Evolutionary conservation across 2,888 invertebrate genomes (phyloP).

Genomic region (Phlogophora meticulosa): DNA sequence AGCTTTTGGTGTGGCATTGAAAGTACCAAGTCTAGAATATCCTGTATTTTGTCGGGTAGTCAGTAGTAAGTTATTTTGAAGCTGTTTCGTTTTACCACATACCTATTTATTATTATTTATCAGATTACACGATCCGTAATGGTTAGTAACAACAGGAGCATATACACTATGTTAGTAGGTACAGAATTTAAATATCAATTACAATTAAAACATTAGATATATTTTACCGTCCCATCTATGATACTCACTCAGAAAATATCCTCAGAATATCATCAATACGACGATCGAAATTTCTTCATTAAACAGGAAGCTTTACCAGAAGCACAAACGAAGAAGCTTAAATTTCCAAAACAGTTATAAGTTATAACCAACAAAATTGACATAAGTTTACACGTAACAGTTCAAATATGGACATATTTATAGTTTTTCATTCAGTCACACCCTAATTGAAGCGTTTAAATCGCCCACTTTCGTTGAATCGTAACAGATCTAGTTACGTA

Average conservation of each 20-base stretch:
- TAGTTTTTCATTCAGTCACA: constrained; percentile 32
- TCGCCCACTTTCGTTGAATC: constrained; percentile 48
- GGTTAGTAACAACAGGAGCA: too few relatives aligned
- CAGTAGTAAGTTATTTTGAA: constrained; percentile 2
- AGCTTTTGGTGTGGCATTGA: constrained; percentile 1
- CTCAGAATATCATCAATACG: too few relatives aligned
- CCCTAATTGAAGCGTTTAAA: constrained; percentile 41
- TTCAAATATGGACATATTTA: constrained; percentile 24
- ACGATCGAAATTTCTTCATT: too few relatives aligned
- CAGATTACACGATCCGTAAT: too few relatives aligned
- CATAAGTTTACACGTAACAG: not conserved
- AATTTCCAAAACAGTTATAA: not conserved
- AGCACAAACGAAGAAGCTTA: not conserved
- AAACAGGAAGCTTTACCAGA: not conserved
- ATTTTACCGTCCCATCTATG: too few relatives aligned
- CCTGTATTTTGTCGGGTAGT: not conserved
- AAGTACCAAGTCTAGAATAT: constrained; percentile 7
- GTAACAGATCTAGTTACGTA: constrained; percentile 47
- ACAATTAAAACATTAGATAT: too few relatives aligned
- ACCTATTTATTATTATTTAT: too few relatives aligned
- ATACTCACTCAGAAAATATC: too few relatives aligned
- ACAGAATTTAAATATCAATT: too few relatives aligned
- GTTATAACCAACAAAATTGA: not conserved
- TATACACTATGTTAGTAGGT: too few relatives aligned
- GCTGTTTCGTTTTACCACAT: not conserved